Percentiles rank a stretch among this genome's conserved stretches.
These are phyloP conservation scores for Isurus oxyrinchus DNA, from an alignment of 2,113 vertebrate species.

Conservation along the genomic window DNA sequence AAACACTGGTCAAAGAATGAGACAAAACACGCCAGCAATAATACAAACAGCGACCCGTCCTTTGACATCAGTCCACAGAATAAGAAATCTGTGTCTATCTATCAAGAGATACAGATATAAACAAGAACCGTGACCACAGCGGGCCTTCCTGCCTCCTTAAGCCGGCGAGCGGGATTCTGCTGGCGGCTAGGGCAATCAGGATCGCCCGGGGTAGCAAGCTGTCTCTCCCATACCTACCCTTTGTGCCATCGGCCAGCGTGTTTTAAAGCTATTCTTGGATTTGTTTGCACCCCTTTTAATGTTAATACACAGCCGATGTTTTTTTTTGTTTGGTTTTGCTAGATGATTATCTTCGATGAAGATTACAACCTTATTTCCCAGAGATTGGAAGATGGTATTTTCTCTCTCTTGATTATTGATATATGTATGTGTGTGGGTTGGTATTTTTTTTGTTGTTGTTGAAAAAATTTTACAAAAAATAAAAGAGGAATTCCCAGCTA, in stretches of 20 bases:
- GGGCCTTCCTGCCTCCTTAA: not conserved
- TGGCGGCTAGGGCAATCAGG: not conserved
- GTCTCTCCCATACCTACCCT: slow-evolving; percentile 42
- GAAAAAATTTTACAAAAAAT: not conserved
- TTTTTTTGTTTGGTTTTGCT: not conserved
- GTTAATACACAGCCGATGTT: not conserved
- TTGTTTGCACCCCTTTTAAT: not conserved
- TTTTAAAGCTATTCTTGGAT: not conserved
- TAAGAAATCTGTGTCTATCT: not conserved
- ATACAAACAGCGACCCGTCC: not conserved
- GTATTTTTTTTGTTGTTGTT: not conserved
- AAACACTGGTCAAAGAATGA: too few relatives aligned
- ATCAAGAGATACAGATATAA: too few relatives aligned
- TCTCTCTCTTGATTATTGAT: not conserved
- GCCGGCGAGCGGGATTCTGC: slow-evolving; percentile 13
- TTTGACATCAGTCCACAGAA: not conserved
- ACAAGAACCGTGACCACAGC: not conserved
- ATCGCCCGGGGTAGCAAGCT: not conserved
- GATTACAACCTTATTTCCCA: not conserved
- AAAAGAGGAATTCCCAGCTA: not conserved
- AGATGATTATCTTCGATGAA: not conserved
- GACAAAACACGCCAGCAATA: not conserved
- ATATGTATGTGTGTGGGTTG: not conserved
- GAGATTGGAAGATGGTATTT: not conserved
- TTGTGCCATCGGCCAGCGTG: slow-evolving; percentile 44